Percentiles rank a stretch among this genome's conserved stretches.
Conservation (phyloP, 1,140 invertebrate species). For the Philotrypesis tridentata region DNA sequence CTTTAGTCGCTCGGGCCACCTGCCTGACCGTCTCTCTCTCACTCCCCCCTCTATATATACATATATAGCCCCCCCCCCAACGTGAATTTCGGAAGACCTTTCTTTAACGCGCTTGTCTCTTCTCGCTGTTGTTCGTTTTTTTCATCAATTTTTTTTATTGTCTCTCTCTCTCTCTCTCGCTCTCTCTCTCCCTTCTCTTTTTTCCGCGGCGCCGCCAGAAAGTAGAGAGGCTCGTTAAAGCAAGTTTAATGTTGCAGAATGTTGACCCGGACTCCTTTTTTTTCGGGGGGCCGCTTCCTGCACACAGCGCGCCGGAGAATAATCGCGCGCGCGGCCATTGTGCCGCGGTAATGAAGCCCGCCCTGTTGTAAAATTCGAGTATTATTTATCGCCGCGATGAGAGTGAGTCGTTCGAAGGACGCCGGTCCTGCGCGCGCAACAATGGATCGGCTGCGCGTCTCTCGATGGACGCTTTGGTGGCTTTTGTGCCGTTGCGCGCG, state of each 20-base stretch:
- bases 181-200: not conserved
- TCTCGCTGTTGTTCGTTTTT: no score
- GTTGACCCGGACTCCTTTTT: not conserved
- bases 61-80: no score
- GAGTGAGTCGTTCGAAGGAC: not conserved
- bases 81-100: no score
- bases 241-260: constrained; percentile 25
- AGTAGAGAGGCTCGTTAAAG: not conserved
- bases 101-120: no score
- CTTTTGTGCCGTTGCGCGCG: not conserved
- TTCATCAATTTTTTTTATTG: no score
- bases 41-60: not conserved
- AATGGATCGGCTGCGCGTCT: not conserved
- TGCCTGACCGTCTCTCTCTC: not conserved
- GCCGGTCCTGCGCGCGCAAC: no score
- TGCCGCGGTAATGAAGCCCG: not conserved
- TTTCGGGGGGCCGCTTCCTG: no score
- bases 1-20: constrained; percentile 2
- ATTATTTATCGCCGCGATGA: not conserved
- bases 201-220: not conserved
- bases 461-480: not conserved
- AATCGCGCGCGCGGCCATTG: not conserved
- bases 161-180: not conserved
- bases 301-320: not conserved
- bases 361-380: not conserved